phyloP scores from a whole-genome alignment of 92 coral and sea anemone species.

The Parazoanthus swiftii region DNA sequence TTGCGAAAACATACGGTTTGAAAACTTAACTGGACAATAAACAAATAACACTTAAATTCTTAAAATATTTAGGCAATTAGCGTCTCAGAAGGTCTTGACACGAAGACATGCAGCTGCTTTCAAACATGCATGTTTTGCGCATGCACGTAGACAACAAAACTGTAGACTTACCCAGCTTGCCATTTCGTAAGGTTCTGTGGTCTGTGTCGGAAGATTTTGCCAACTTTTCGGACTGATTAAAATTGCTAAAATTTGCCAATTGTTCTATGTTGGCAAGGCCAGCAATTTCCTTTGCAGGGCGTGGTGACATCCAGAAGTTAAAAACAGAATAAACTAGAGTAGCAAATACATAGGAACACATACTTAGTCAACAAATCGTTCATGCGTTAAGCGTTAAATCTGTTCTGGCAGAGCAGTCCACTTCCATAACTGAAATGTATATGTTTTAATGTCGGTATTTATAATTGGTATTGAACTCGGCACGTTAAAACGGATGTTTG shows the following conservation, averaged over 20 bases:
- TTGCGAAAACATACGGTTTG: neutral
- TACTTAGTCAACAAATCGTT: neutral
- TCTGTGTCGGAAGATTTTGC: slow-evolving; percentile 3
- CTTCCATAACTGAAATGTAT: neutral
- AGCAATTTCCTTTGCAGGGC: slow-evolving; percentile 36
- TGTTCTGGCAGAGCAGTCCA: neutral
- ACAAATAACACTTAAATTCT: neutral
- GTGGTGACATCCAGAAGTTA: slow-evolving; percentile 26
- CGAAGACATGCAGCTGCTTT: neutral
- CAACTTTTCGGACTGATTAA: slow-evolving; percentile 11
- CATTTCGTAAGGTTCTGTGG: slow-evolving; percentile 4
- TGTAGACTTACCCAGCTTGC: slow-evolving; percentile 20
- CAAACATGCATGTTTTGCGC: neutral
- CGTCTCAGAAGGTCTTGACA: neutral
- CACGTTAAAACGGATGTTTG: neutral
- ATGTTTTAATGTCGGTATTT: neutral
- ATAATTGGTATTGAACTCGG: neutral
- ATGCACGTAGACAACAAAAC: neutral
- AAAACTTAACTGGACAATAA: neutral
- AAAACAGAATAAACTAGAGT: slow-evolving; percentile 26
- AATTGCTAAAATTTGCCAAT: slow-evolving; percentile 37
- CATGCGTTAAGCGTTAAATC: neutral
- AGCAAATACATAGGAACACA: neutral
- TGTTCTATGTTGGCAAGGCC: slow-evolving; percentile 29
- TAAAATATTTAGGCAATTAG: neutral